Percentiles rank a stretch among this genome's conserved stretches.
Evolutionary conservation across 2,888 invertebrate genomes (phyloP).

Genomic region (Chrysina gloriosa): DNA sequence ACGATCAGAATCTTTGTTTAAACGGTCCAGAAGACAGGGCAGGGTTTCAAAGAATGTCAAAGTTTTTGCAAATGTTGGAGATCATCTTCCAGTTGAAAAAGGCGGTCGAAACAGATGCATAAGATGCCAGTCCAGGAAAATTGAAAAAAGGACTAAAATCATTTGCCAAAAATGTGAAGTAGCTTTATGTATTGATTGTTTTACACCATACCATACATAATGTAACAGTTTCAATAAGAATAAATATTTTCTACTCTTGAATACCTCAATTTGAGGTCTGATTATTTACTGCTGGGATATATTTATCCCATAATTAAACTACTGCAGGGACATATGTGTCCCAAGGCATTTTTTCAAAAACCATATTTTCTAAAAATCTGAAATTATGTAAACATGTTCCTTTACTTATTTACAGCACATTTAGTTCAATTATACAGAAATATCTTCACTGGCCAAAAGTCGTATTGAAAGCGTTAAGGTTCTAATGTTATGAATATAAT

Average conservation of each 20-base stretch:
- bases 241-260: background rate
- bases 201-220: too few species aligned
- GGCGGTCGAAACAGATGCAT: too few species aligned
- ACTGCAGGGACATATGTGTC: background rate
- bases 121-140: too few species aligned
- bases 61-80: too few species aligned
- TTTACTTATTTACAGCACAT: background rate
- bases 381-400: background rate
- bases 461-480: background rate
- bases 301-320: background rate
- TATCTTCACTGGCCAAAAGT: background rate
- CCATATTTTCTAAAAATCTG: background rate
- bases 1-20: too few species aligned
- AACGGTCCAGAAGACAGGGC: too few species aligned
- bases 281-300: background rate
- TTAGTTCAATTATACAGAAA: background rate
- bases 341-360: background rate
- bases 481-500: too few species aligned
- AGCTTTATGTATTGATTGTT: too few species aligned
- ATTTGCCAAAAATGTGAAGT: too few species aligned
- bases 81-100: too few species aligned
- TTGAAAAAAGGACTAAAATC: too few species aligned
- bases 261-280: background rate
- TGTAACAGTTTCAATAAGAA: background rate
- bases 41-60: too few species aligned